Percentiles rank a stretch among this genome's conserved stretches.
Evolutionary conservation across 2,888 invertebrate species (phyloP).

Genomic region (Platynereis dumerilii): DNA sequence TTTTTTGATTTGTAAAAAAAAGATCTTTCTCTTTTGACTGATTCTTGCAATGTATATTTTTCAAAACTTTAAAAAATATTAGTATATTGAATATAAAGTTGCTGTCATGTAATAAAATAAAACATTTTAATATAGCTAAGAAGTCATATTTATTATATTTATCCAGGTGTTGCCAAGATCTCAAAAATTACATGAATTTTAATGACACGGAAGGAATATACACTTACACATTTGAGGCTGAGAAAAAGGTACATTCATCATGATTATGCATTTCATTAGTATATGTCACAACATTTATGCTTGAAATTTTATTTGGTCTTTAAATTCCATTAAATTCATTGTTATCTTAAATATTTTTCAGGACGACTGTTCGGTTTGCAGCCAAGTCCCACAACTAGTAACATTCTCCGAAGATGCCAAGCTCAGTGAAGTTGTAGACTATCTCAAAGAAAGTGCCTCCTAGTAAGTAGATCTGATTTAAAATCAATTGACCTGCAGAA

Average conservation of each 20-base stretch:
- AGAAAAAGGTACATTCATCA: slow-evolving; percentile 70
- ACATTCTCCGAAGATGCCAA: slow-evolving; percentile 67
- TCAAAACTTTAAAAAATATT: no score
- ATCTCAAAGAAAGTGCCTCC: slow-evolving; percentile 76
- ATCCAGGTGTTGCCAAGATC: slow-evolving; percentile 73
- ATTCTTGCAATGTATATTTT: no score
- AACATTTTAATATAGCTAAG: no score
- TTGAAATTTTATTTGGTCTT: not conserved
- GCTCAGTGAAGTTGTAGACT: slow-evolving; percentile 81
- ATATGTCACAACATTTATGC: not conserved
- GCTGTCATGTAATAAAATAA: no score
- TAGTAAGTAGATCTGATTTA: slow-evolving; percentile 68
- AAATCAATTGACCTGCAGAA: no score
- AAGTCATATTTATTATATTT: no score
- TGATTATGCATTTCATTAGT: no score
- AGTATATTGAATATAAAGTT: no score
- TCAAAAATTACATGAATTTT: slow-evolving; percentile 96
- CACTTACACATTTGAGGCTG: slow-evolving; percentile 92
- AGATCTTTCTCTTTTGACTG: not conserved
- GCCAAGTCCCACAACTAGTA: slow-evolving; percentile 57
- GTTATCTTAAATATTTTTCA: slow-evolving; percentile 42
- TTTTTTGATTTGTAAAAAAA: not conserved
- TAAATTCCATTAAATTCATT: not conserved
- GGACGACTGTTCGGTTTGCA: slow-evolving; percentile 84
- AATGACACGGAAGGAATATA: slow-evolving; percentile 96